Evolutionary conservation across 2,888 invertebrate genomes (phyloP), one percentile per base, ranked within the genome.

Genomic region (Cyrtodaria siliqua): DNA sequence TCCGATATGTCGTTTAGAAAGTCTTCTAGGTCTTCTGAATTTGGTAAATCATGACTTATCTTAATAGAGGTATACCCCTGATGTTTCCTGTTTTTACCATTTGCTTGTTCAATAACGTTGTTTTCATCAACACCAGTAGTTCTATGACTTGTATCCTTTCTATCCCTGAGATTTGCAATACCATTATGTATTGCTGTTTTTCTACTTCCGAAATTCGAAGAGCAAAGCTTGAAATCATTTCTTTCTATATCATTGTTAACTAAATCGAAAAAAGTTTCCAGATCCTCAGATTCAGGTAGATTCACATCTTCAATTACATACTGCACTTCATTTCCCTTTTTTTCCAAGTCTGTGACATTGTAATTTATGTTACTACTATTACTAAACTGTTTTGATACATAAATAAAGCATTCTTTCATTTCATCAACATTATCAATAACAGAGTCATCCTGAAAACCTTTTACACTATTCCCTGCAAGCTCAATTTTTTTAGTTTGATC

Each of bases 231-330:
- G 8, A 23, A 14, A 18, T 52, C 4, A 14, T 52, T 23, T 23
- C 12, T 52, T 52, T 14, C 24, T n/a, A n/a, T n/a, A 24, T 52
- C 12, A 26, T 16, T 9, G 16, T 20, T 44, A 44, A 63, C 52
- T 2, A 72, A 64, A 49, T 61, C 64, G 20, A 79, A 64, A 50
- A 80, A 80, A 18, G 63, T 63, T 42, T 80, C 70, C 6, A 80
- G 33, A 24, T 62, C 72, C 42, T 76, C 80, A 12, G 80, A 75
- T 27, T 68, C 73, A n/a, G 73, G 73, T 18, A 73, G 33, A 44
- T 33, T 6, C 49, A 49, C 9, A 33, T 16, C 16, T 26, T 42
- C 42, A 63, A 20, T 14, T 53, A 52, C 50, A 42, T 23, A 24
- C 40, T 20, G 1, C 4, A 1, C 18, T 4, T 52, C 16, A 44